Conservation (phyloP, 2,888 invertebrate species). For the Chrysomela aeneicollis region DNA sequence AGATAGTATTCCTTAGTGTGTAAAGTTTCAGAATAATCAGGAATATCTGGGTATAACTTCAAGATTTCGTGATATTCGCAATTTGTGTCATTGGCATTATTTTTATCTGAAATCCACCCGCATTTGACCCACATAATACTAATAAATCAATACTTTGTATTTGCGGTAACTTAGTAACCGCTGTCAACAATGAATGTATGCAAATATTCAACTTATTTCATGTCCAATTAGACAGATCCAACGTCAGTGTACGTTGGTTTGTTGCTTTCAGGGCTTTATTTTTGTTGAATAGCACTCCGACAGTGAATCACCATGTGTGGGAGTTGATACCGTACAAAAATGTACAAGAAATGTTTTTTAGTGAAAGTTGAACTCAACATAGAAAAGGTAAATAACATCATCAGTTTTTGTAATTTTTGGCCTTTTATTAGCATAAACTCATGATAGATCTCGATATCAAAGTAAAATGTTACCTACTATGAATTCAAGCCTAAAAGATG, state of each 20-base stretch:
- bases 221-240: slow-evolving; percentile 14
- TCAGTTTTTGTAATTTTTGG: not conserved
- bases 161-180: slow-evolving; percentile 15
- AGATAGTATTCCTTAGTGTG: no score
- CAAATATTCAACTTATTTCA: slow-evolving; percentile 9
- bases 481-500: no score
- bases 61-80: not conserved
- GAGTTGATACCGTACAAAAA: slow-evolving; percentile 27
- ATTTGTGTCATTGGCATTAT: not conserved
- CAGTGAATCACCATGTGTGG: slow-evolving; percentile 6
- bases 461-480: no score
- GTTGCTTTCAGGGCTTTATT: slow-evolving; percentile 13
- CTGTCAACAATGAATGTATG: slow-evolving; percentile 6
- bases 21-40: no score
- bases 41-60: no score
- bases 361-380: slow-evolving; percentile 68
- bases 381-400: slow-evolving; percentile 62
- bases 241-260: slow-evolving; percentile 6
- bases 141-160: slow-evolving; percentile 12
- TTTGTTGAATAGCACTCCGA: not conserved
- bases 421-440: no score
- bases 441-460: no score
- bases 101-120: slow-evolving; percentile 14
- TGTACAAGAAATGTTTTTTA: slow-evolving; percentile 65
- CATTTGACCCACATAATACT: slow-evolving; percentile 2